Evolutionary conservation across 2,113 vertebrate genomes (phyloP).

Genomic region (Phalacrocorax carbo): DNA sequence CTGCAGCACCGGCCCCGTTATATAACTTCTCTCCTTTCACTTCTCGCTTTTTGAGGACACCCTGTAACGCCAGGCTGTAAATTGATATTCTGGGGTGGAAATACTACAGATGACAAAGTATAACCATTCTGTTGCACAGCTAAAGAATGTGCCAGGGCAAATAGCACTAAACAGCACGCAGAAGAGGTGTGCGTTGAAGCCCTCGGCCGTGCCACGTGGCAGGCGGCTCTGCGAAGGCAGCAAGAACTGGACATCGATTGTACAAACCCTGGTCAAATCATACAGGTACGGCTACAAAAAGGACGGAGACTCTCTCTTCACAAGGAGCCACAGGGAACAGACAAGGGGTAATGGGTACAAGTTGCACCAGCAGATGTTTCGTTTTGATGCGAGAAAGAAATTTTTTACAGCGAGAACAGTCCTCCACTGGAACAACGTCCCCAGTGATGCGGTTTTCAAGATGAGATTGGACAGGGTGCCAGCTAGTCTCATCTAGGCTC

Average conservation of each 20-base stretch:
- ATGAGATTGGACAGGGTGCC: accelerated
- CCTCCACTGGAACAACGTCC: background rate
- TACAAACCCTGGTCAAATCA: background rate
- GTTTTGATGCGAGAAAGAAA: background rate
- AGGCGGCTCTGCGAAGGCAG: background rate
- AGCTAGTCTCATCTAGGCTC: background rate
- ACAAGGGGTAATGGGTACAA: background rate
- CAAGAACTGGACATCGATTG: background rate
- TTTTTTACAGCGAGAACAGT: background rate
- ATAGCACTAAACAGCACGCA: background rate
- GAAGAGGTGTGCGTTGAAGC: background rate
- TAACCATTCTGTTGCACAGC: background rate
- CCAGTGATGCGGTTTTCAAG: background rate
- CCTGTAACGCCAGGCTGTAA: background rate
- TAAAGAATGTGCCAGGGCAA: background rate
- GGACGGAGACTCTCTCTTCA: background rate
- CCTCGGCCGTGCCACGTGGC: accelerated
- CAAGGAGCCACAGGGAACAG: background rate
- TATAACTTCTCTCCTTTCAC: constrained; percentile 1
- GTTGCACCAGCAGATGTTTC: background rate
- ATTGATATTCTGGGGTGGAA: constrained; percentile 39
- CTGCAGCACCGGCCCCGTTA: background rate
- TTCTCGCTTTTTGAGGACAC: background rate
- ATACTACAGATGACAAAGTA: constrained; percentile 26
- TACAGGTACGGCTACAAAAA: background rate